Base-by-base conservation (phyloP, 2,113 vertebrate genomes). In the Lichenostomus cassidix region DNA sequence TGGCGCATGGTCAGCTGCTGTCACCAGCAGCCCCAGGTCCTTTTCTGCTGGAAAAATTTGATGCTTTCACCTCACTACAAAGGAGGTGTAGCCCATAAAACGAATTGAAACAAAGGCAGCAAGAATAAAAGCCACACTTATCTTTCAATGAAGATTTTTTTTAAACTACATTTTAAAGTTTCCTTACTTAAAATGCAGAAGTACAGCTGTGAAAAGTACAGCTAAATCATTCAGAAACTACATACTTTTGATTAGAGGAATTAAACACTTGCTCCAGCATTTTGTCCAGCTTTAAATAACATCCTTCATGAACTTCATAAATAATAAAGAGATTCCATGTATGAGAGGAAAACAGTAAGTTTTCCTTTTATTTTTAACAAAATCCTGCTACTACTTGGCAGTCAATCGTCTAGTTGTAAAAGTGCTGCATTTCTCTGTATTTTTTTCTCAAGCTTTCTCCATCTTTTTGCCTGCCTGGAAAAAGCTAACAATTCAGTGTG, bases 61-160 rank as follows among this genome's bases (percentile, higher is more conserved):
- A 1, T 49, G 44, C 20, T 44, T 23, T 37, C 19, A 25, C 16
- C 10, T 29, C 23, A 0, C 10, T 41, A 16, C 5, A 2, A 9
- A 16, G 15, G 1, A 12, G 16, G 6, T 20, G 19, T 44, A 62
- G 28, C 11, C 8, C 8, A 3, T 23, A 10, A 60, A 55, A 29
- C 1, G 4, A 56, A 16, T 22, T 12, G 15, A 37, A 60, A 56
- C 9, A 73, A 50, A 64, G n/a, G 17, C n/a, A 28, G 29, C 1
- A 14, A 19, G 19, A 5, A 4, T 55, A 31, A 23, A 52, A 55
- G 0, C 5, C 22, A 8, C 12, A 5, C 5, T 24, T 55, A 18
- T 3, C 47, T 24, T 31, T 47, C 25, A 56, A 15, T 37, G 46
- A 47, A 23, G 23, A 2, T 4, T 15, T 12, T 15, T 17, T 58